Conservation (phyloP, 2,888 invertebrate species). For the Agrochola lychnidis region DNA sequence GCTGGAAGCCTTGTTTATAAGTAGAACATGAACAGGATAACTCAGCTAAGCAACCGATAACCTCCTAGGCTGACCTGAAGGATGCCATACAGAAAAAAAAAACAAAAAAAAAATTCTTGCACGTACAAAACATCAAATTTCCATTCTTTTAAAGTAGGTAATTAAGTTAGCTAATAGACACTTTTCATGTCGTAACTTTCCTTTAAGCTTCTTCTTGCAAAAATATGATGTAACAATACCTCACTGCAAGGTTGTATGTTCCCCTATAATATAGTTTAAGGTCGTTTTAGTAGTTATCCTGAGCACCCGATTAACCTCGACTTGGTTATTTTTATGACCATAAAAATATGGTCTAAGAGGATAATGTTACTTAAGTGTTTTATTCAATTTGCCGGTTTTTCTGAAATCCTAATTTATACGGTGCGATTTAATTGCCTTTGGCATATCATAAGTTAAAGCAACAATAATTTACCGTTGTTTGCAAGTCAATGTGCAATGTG, state of each 20-base stretch:
- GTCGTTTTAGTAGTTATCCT: neutral
- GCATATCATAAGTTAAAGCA: too few relatives aligned
- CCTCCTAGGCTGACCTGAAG: neutral
- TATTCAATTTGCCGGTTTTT: neutral
- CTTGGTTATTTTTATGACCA: neutral
- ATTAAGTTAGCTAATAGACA: neutral
- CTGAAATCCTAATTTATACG: neutral
- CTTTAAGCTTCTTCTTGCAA: neutral
- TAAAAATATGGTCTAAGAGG: neutral
- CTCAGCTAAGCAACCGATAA: too few relatives aligned
- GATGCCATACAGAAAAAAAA: neutral
- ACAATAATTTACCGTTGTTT: neutral
- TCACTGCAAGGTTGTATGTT: conserved; percentile 2
- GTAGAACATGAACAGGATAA: too few relatives aligned
- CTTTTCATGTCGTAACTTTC: conserved; percentile 24
- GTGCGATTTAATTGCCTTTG: neutral
- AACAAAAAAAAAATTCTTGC: neutral
- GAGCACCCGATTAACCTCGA: neutral
- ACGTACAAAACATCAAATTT: neutral
- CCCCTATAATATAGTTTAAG: conserved; percentile 6
- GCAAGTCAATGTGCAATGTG: too few relatives aligned
- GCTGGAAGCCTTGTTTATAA: neutral
- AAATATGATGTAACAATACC: neutral
- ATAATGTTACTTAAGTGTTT: neutral
- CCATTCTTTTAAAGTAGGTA: neutral